Percentiles rank a stretch among this genome's conserved stretches.
These are phyloP conservation scores for Erebia ligea DNA, from an alignment of 2,888 invertebrate genomes.

Conservation along the genomic window DNA sequence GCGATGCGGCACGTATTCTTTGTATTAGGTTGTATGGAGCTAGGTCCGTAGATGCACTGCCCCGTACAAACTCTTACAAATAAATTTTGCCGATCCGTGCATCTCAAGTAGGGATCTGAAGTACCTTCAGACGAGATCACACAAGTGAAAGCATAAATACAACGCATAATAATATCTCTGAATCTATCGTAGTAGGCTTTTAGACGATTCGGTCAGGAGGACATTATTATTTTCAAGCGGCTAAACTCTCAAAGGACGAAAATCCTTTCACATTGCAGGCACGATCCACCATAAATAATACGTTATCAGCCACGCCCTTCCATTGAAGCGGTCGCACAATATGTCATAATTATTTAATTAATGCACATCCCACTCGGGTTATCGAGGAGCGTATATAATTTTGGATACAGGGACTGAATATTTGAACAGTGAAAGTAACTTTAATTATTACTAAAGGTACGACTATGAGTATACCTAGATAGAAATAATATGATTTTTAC, in stretches of 20 bases:
- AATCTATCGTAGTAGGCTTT: too few relatives aligned
- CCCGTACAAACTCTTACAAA: too few relatives aligned
- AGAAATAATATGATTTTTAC: not conserved
- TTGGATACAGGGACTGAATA: constrained; percentile 57
- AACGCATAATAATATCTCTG: too few relatives aligned
- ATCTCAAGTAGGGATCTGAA: too few relatives aligned
- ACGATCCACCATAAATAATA: constrained; percentile 48
- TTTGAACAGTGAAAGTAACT: constrained; percentile 38
- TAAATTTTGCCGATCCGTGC: too few relatives aligned
- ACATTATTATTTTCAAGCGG: too few relatives aligned
- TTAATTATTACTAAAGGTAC: not conserved
- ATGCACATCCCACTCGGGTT: constrained; percentile 70
- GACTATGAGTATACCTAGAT: not conserved
- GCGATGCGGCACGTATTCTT: too few relatives aligned
- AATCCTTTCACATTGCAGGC: constrained; percentile 32
- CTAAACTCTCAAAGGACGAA: constrained; percentile 22
- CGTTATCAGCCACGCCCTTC: constrained; percentile 73
- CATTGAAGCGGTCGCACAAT: constrained; percentile 76
- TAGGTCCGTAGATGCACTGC: too few relatives aligned
- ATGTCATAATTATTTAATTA: constrained; percentile 83
- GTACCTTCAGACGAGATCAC: too few relatives aligned
- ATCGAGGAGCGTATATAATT: constrained; percentile 70
- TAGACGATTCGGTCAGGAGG: too few relatives aligned
- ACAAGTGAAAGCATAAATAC: too few relatives aligned
- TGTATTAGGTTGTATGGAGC: too few relatives aligned